Percentiles rank a stretch among this genome's conserved stretches.
phyloP scores from a whole-genome alignment of 2,113 vertebrate genomes.

The Dissostichus mawsoni region DNA sequence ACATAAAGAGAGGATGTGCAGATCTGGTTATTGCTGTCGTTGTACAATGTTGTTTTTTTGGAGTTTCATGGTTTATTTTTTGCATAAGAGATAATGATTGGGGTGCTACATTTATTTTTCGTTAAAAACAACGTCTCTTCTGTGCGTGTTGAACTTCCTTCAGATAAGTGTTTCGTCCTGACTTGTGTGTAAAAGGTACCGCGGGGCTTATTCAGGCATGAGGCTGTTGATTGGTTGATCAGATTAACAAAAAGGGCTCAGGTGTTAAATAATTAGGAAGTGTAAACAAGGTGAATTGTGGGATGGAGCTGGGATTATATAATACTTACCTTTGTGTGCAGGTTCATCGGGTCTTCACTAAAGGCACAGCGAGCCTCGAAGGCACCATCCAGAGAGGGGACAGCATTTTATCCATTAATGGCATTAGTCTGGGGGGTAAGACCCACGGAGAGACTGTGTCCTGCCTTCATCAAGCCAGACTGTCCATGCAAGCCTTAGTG shows the following conservation, averaged over 20 bases:
- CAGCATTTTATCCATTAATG: slow-evolving; percentile 90
- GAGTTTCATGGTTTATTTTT: background rate
- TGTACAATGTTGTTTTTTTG: background rate
- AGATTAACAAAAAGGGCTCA: background rate
- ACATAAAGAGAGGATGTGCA: background rate
- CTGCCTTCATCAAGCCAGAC: slow-evolving; percentile 89
- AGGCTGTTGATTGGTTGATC: too few species aligned
- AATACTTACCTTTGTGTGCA: slow-evolving; percentile 58
- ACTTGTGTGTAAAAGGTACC: too few species aligned
- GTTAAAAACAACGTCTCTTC: background rate
- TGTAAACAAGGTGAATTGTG: background rate
- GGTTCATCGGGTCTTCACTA: slow-evolving; percentile 95
- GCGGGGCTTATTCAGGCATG: too few species aligned
- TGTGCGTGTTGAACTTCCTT: background rate
- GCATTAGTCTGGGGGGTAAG: slow-evolving; percentile 83
- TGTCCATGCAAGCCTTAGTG: slow-evolving; percentile 84
- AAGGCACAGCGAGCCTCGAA: slow-evolving; percentile 89
- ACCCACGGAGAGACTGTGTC: slow-evolving; percentile 89
- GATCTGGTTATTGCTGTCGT: too few species aligned
- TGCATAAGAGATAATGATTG: background rate
- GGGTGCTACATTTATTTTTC: too few species aligned
- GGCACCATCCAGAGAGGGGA: slow-evolving; percentile 91
- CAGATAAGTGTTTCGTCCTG: too few species aligned
- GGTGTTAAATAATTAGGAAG: background rate
- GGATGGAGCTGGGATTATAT: too few species aligned